phyloP scores from a whole-genome alignment of 2,113 vertebrate species.

The Hystrix brachyura region DNA sequence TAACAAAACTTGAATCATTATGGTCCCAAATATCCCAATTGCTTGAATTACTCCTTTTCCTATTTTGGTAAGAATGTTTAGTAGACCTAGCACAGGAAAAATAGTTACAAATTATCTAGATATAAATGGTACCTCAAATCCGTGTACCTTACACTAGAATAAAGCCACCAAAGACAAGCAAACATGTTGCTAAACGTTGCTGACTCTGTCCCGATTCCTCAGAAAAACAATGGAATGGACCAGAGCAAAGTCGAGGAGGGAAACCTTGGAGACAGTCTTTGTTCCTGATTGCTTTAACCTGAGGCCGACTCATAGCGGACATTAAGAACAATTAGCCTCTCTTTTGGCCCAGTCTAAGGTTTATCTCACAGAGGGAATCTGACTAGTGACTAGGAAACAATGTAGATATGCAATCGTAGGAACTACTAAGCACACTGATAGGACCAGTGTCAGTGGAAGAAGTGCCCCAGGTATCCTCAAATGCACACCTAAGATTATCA shows the following conservation, averaged over 20 bases:
- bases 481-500: neutral
- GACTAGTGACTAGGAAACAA: neutral
- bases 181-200: neutral
- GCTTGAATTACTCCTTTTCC: neutral
- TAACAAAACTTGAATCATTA: neutral
- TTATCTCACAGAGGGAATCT: neutral
- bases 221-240: neutral
- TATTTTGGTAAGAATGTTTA: neutral
- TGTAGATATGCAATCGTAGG: neutral
- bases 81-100: neutral
- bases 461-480: neutral
- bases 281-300: neutral
- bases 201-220: neutral
- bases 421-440: neutral
- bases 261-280: neutral
- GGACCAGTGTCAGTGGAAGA: neutral
- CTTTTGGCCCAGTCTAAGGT: fast-evolving
- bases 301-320: neutral
- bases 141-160: neutral
- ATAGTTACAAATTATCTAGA: slow-evolving; percentile 2
- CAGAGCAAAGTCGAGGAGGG: neutral
- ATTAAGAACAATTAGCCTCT: neutral
- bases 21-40: neutral
- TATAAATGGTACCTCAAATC: neutral
- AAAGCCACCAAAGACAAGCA: neutral